These are phyloP conservation scores for Eupithecia abbreviata DNA, from an alignment of 2,888 invertebrate species.

Conservation along the genomic window DNA sequence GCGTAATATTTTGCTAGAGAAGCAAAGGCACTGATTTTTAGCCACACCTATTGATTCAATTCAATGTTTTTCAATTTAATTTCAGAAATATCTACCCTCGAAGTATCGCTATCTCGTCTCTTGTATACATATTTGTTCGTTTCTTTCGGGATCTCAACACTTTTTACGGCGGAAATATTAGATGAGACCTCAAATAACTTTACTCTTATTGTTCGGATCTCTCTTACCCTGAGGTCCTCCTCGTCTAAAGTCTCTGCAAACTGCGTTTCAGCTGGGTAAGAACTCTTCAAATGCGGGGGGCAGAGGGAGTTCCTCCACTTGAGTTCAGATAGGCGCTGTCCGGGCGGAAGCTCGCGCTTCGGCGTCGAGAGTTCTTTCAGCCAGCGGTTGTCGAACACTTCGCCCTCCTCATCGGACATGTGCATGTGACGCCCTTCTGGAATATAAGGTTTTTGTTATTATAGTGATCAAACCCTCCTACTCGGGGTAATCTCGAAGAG, in stretches of 20 bases:
- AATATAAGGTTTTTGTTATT: not conserved
- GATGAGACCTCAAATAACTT: too few species aligned
- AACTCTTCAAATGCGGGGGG: slow-evolving; percentile 93
- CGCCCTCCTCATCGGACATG: slow-evolving; percentile 94
- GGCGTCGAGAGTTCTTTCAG: slow-evolving; percentile 87
- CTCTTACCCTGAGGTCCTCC: slow-evolving; percentile 72
- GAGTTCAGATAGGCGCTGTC: slow-evolving; percentile 85
- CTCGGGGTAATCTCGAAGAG: too few species aligned
- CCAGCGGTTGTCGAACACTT: slow-evolving; percentile 92
- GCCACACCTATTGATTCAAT: too few species aligned
- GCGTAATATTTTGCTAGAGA: too few species aligned
- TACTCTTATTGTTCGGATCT: not conserved
- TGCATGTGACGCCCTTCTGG: slow-evolving; percentile 80
- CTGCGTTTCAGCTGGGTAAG: slow-evolving; percentile 92
- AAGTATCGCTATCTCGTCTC: too few species aligned
- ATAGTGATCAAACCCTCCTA: too few species aligned
- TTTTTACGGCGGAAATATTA: too few species aligned
- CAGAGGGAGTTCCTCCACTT: slow-evolving; percentile 91
- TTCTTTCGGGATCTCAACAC: too few species aligned
- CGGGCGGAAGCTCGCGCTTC: slow-evolving; percentile 59
- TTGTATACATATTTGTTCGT: too few species aligned
- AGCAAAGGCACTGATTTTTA: too few species aligned
- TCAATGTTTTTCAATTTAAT: too few species aligned
- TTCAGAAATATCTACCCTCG: too few species aligned
- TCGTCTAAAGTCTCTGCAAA: slow-evolving; percentile 82